These are phyloP conservation scores for Equus przewalskii DNA, from an alignment of 2,113 vertebrate species.

Conservation along the genomic window DNA sequence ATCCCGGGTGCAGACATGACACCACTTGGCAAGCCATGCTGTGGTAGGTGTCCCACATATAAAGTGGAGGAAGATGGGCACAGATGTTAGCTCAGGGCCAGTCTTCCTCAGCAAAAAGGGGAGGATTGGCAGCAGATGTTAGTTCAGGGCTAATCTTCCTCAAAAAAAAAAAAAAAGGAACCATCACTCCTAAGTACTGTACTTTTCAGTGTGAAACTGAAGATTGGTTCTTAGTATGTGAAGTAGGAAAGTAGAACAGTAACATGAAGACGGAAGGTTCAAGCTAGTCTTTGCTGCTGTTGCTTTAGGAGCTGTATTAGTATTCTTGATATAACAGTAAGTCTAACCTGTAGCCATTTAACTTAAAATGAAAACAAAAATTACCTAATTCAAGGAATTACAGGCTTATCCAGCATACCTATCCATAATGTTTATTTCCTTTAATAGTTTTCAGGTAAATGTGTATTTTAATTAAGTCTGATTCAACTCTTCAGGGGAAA, in stretches of 20 bases:
- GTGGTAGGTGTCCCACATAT: too few relatives aligned
- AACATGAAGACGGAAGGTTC: neutral
- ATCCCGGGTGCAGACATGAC: too few relatives aligned
- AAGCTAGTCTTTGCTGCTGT: neutral
- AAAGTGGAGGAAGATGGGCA: too few relatives aligned
- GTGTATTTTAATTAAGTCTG: slow-evolving; percentile 12
- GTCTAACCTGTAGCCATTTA: neutral
- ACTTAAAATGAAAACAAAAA: slow-evolving; percentile 40
- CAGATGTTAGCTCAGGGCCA: too few relatives aligned
- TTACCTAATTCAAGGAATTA: slow-evolving; percentile 7
- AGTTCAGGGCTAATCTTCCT: too few relatives aligned
- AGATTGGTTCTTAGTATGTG: neutral
- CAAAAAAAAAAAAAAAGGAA: neutral
- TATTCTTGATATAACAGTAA: neutral
- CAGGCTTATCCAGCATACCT: neutral
- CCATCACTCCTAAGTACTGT: neutral
- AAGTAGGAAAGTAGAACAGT: neutral
- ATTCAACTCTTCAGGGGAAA: slow-evolving; percentile 92
- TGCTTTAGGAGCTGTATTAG: neutral
- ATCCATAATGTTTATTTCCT: neutral
- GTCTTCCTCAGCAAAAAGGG: too few relatives aligned
- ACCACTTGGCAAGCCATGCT: too few relatives aligned
- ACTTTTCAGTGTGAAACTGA: neutral
- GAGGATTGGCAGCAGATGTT: too few relatives aligned
- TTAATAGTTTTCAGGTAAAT: slow-evolving; percentile 38